These are phyloP conservation scores for Naso thynnoides DNA, from an alignment of 2,797 vertebrate species.

Conservation along the genomic window DNA sequence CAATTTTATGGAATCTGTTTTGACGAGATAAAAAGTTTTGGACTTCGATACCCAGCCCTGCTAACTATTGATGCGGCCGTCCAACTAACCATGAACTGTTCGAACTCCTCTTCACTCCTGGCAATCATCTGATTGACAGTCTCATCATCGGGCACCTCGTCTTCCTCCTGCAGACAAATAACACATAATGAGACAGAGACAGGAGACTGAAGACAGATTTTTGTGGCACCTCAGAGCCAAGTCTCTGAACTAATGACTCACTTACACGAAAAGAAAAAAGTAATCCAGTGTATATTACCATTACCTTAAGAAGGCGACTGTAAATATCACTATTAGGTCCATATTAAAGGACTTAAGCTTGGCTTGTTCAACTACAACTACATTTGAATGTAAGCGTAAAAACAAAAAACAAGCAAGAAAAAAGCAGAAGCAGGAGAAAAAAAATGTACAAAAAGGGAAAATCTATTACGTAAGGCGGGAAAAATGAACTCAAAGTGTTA, in stretches of 20 bases:
- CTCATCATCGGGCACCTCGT: slow-evolving; percentile 96
- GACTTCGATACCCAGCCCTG: no score
- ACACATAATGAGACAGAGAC: slow-evolving; percentile 19
- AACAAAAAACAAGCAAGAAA: neutral
- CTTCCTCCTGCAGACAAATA: slow-evolving; percentile 89
- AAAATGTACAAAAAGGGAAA: slow-evolving; percentile 2
- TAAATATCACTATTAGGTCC: neutral
- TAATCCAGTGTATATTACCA: neutral
- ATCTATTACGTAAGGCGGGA: slow-evolving; percentile 9
- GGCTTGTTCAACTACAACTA: neutral
- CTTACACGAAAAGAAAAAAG: neutral
- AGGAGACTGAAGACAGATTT: neutral
- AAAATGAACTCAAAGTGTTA: slow-evolving; percentile 44
- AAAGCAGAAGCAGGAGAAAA: slow-evolving; percentile 19
- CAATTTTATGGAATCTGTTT: no score
- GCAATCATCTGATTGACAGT: slow-evolving; percentile 99
- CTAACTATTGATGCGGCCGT: no score
- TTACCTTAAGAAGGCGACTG: neutral
- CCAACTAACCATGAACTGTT: slow-evolving; percentile 96
- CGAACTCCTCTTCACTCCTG: slow-evolving; percentile 96
- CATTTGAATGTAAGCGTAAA: neutral
- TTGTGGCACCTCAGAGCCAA: slow-evolving; percentile 58
- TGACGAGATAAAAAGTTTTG: no score
- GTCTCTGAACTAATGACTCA: slow-evolving; percentile 35
- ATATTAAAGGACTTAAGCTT: neutral